These are phyloP conservation scores for Merodon equestris DNA, from an alignment of 2,888 invertebrate genomes.

Conservation along the genomic window DNA sequence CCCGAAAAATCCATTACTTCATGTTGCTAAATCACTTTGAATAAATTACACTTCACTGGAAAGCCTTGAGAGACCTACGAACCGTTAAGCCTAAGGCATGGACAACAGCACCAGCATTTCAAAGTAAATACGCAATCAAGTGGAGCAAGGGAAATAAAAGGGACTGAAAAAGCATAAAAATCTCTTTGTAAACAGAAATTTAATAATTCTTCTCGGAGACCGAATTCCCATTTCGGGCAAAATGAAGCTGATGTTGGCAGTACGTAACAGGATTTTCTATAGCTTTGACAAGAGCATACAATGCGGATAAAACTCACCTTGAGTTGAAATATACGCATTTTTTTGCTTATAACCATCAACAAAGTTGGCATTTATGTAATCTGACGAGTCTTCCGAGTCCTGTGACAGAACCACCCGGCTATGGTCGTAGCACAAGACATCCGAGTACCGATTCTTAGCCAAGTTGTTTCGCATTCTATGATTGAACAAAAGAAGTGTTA, in stretches of 20 bases:
- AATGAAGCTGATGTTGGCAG: too few species aligned
- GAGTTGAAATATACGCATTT: constrained; percentile 98
- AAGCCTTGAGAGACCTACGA: constrained; percentile 13
- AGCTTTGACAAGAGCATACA: too few species aligned
- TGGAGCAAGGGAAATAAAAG: background rate
- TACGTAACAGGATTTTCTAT: too few species aligned
- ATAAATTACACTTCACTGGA: constrained; percentile 29
- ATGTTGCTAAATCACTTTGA: background rate
- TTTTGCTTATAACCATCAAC: constrained; percentile 99
- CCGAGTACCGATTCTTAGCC: constrained; percentile 94
- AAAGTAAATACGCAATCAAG: constrained; percentile 17
- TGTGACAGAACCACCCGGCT: constrained; percentile 92
- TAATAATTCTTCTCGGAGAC: constrained; percentile 3
- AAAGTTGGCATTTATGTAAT: constrained; percentile 98
- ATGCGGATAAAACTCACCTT: constrained; percentile 82
- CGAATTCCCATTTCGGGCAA: too few species aligned
- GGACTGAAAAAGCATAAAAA: too few species aligned
- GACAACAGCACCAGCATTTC: background rate
- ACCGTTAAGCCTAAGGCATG: constrained; percentile 1
- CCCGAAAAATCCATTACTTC: constrained; percentile 17
- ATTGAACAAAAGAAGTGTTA: constrained; percentile 57
- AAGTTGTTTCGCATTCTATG: constrained; percentile 84
- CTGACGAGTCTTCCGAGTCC: constrained; percentile 87
- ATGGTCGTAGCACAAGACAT: constrained; percentile 97
- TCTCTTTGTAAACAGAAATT: background rate